Base-by-base conservation (phyloP, 2,797 vertebrate genomes). In the Hemitrygon akajei region DNA sequence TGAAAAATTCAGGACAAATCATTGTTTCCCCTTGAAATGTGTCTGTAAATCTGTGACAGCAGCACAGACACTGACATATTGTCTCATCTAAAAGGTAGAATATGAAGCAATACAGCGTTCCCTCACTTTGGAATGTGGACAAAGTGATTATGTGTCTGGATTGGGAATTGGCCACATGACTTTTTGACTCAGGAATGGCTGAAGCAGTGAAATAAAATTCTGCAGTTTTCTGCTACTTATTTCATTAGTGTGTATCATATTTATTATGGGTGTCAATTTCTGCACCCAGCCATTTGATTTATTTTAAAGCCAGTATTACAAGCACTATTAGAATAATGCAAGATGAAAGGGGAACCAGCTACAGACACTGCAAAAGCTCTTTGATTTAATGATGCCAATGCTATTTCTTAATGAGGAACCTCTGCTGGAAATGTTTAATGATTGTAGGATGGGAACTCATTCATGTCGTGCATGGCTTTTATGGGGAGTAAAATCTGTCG, bases 361-460 rank as follows among this genome's bases (percentile, higher is more conserved):
- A 69, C 69, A 92, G 75, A 56, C 91, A 92, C 40, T 75, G 37
- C 27, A 92, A 56, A 56, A 92, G 37, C 91, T 75, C 66, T 75
- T 92, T 75, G 91, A 75, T 40, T 92, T 92, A 75, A 92, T 92
- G 66, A 56, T 56, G 71, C 10, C 40, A 75, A 75, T 75, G 1
- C 69, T n/a, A 7, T 69, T 89, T 89, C 86, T 25, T 92, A 92
- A 75, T 25, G 69, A 56, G 40, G 37, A 75, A 27, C 27, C 4
- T 75, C 89, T 71, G 69, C 37, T 14, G 11, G 34, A 22, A 75
- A 75, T 27, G 11, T 16, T 66, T 75, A 27, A 56, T 92, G 69
- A 75, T 75, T 92, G 66, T 37, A 34, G 73, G 25, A 18, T 75
- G 71, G 71, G 71, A 75, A 22, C 7, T 75, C 20, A 75, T 22